Evolutionary conservation across 2,113 vertebrate genomes (phyloP), one percentile per base, ranked within the genome.

Genomic region (Apistogramma diplotaenia): DNA sequence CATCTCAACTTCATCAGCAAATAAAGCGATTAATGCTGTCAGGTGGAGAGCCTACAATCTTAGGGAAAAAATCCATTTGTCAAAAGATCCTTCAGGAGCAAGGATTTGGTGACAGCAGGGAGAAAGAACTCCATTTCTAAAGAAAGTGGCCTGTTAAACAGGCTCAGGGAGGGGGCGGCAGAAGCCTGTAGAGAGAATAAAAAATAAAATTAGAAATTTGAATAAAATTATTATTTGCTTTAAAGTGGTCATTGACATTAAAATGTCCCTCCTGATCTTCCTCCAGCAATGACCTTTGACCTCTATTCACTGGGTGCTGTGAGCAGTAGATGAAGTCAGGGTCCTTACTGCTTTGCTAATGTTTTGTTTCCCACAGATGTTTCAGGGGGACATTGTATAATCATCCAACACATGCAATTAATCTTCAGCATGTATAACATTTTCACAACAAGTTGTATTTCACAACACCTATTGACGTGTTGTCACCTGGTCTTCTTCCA

Each of bases 341-440:
- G 18, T n/a, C 21, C 2, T 37, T 21, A 3, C 31, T 37, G 13
- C 43, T 61, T 77, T 53, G 7, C 27, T 13, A 23, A 43, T 40
- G 54, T 54, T 51, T 65, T 80, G 23, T 29, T 56, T 53, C 13
- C 7, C n/a, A 73, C 71, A 57, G 61, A 51, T 62, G 67, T 65
- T 71, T 71, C 8, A 72, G 33, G 6, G 56, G 55, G 59, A 78
- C 74, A 55, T 81, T 18, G 72, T 78, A 81, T 82, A 61, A 23
- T 81, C 84, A 88, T 61, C 54, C 60, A 70, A 5, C 6, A 18
- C 49, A 57, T 29, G 13, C 27, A 40, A 40, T 33, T 1, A 29
- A 16, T 65, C 61, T 65, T 65, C 2, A 1, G 5, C 5, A 0
- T 27, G 61, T 37, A 65, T 43, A 13, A 21, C 55, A 29, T 74